phyloP scores from a whole-genome alignment of 2,113 vertebrate species.

The Dasyornis broadbenti region DNA sequence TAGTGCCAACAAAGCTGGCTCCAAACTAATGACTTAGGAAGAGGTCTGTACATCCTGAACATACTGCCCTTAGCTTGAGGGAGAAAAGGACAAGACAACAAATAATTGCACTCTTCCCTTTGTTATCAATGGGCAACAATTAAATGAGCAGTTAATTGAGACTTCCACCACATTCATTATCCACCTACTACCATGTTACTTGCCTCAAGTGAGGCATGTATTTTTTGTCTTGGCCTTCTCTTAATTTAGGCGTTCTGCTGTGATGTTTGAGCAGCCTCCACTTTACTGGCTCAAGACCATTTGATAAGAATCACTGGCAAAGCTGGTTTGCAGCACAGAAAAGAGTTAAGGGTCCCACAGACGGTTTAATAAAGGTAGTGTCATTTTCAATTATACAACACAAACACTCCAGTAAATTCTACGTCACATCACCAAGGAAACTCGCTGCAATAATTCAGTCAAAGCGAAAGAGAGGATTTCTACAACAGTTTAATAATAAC shows the following conservation, averaged over 20 bases:
- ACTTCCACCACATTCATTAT: background rate
- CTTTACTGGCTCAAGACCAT: background rate
- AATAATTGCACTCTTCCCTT: background rate
- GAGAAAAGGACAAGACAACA: background rate
- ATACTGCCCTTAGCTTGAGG: background rate
- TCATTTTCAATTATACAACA: slow-evolving; percentile 57
- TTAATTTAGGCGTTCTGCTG: background rate
- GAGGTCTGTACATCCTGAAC: background rate
- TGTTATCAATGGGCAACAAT: background rate
- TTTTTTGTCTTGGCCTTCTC: background rate
- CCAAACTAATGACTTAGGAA: background rate
- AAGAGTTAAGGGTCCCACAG: background rate
- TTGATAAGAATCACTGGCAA: background rate
- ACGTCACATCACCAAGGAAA: slow-evolving; percentile 60
- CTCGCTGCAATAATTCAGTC: slow-evolving; percentile 50
- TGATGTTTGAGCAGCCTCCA: background rate
- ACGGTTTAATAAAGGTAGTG: slow-evolving; percentile 33
- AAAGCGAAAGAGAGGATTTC: slow-evolving; percentile 43
- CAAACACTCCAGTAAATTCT: slow-evolving; percentile 55
- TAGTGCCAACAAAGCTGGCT: background rate
- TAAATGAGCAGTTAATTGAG: background rate
- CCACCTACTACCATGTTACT: background rate
- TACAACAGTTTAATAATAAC: slow-evolving; percentile 52
- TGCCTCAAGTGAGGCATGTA: background rate
- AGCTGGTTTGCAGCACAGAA: background rate